Base-by-base conservation (phyloP, 2,113 vertebrate species). In the Emydocephalus ijimae region DNA sequence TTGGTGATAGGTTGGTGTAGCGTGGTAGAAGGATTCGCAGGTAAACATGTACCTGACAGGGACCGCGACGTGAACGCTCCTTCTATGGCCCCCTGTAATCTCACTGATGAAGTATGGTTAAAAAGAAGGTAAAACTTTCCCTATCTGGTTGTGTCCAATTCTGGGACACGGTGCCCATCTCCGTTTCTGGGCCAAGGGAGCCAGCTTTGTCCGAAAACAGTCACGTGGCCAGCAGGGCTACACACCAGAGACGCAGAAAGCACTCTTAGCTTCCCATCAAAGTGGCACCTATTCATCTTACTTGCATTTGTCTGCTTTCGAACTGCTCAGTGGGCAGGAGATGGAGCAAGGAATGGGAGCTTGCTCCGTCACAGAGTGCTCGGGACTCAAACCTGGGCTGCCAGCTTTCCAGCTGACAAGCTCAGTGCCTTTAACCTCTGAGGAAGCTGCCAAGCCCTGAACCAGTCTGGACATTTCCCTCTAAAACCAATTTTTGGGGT, bases 231-330 rank as follows among this genome's bases (percentile, higher is more conserved):
- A 64, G 26, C 61, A 64, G 29, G 61, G 61, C 59, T 29, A 12
- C 4, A 29, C 0, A 1, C 59, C 59, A 64, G 0, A 64, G 26
- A 10, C 1, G 1, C 61, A n/a, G 11, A 5, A 29, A 64, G 14
- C 26, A 12, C 61, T n/a, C 3, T 29, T 64, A n/a, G 26, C 26
- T 64, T 64, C 26, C 61, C 61, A 64, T 29, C 26, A 10, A n/a
- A 29, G 11, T 29, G 61, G 61, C 5, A 64, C 26, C 61, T 64
- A n/a, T 64, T 64, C 0, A n/a, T 64, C 26, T 50, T 14, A 64
- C 26, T 64, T 1, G 26, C 61, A 14, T 64, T 29, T 64, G 26
- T 26, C 3, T 61, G 57, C 24, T 26, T 61, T 61, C 3, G 1
- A 61, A 61, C 24, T 61, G 24, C 57, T 61, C 8, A 2, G 2